phyloP scores from a whole-genome alignment of 2,797 vertebrate genomes.

The Xiphorhynchus erythropygius region DNA sequence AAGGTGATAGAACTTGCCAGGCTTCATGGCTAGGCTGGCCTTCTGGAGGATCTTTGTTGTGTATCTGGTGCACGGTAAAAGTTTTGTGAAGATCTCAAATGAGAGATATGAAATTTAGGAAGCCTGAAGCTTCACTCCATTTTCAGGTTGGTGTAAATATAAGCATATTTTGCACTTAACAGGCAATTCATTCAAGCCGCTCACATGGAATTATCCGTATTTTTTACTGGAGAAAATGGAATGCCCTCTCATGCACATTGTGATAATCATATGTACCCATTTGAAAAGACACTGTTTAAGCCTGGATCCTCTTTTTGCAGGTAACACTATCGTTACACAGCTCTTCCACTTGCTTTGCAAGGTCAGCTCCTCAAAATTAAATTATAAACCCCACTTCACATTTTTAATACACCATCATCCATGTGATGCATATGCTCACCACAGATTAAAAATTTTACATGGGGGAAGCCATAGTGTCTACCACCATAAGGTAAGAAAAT shows the following conservation, averaged over 20 bases:
- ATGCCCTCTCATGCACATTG: neutral
- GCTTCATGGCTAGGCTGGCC: neutral
- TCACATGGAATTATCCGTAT: neutral
- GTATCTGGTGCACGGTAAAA: neutral
- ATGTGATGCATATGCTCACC: neutral
- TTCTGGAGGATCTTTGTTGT: neutral
- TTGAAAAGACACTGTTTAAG: neutral
- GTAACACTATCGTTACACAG: neutral
- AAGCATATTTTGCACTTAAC: conserved; percentile 38
- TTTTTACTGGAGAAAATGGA: neutral
- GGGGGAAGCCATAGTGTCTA: neutral
- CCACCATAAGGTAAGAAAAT: neutral
- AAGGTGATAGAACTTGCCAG: neutral
- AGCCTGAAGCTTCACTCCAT: neutral
- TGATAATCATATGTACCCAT: neutral
- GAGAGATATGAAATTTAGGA: neutral
- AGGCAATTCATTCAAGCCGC: conserved; percentile 10
- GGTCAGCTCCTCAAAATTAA: neutral
- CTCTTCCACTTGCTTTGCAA: neutral
- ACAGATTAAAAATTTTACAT: neutral
- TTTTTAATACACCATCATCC: neutral
- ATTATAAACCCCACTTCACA: neutral
- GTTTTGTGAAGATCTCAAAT: neutral
- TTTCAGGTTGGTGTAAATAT: conserved; percentile 5
- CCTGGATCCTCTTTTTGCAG: neutral